Conservation (phyloP, 2,797 vertebrate species). For the Mastacembelus armatus region DNA sequence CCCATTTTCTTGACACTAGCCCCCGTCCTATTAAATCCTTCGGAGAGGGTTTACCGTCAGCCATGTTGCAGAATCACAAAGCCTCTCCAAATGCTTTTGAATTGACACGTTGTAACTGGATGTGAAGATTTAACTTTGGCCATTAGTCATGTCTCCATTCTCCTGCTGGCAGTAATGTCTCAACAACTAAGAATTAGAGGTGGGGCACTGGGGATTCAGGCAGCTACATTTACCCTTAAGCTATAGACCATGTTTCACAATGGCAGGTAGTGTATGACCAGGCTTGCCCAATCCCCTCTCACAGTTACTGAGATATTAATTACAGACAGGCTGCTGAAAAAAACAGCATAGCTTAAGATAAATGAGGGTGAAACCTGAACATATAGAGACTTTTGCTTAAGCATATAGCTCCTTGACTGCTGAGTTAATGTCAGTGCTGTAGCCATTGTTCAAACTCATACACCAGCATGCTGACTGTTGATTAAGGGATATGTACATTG, state of each 20-base stretch:
- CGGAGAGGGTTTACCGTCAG: slow-evolving; percentile 30
- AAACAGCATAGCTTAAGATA: slow-evolving; percentile 5
- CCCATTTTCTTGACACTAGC: slow-evolving; percentile 22
- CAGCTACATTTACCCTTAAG: slow-evolving; percentile 61
- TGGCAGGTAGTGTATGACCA: slow-evolving; percentile 26
- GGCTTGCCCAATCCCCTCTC: slow-evolving; percentile 31
- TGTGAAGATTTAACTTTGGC: slow-evolving; percentile 62
- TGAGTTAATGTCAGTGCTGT: slow-evolving; percentile 5
- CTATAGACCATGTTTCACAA: slow-evolving; percentile 68
- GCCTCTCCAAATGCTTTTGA: slow-evolving; percentile 44
- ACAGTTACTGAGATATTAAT: slow-evolving; percentile 61
- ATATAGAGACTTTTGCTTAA: not conserved
- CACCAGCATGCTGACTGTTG: slow-evolving; percentile 21
- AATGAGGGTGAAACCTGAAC: not conserved
- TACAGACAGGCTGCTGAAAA: slow-evolving; percentile 27
- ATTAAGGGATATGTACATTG: slow-evolving; percentile 47
- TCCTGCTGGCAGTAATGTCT: slow-evolving; percentile 66
- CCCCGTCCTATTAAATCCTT: slow-evolving; percentile 30
- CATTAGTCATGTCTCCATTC: slow-evolving; percentile 74
- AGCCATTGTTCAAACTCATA: slow-evolving; percentile 22
- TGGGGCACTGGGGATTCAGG: slow-evolving; percentile 54
- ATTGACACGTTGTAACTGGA: slow-evolving; percentile 68
- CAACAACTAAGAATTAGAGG: slow-evolving; percentile 72
- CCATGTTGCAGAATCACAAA: slow-evolving; percentile 36
- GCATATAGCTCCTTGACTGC: slow-evolving; percentile 9